Conservation (phyloP, 1,140 invertebrate genomes). For the Cyclargus thomasi region DNA sequence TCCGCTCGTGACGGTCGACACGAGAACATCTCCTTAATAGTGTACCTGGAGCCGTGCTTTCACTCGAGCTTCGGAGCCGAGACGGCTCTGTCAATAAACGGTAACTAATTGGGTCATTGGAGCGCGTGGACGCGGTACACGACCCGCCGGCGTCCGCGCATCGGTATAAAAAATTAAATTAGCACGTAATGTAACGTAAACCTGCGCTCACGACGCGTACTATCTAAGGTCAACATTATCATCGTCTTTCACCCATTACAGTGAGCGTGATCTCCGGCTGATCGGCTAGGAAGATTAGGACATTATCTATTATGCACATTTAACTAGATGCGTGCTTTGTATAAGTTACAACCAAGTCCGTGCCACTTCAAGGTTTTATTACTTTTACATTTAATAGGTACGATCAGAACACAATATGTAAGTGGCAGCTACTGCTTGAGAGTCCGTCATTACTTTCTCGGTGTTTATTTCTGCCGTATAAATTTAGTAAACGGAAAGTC, state of each 20-base stretch:
- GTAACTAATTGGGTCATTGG: slow-evolving; percentile 65
- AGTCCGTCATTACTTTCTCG: neutral
- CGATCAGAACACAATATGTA: too few relatives aligned
- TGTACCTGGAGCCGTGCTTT: neutral
- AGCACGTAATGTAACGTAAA: slow-evolving; percentile 17
- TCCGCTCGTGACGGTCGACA: neutral
- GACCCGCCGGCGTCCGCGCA: slow-evolving; percentile 33
- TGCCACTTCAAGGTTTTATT: neutral
- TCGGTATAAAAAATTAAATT: slow-evolving; percentile 18
- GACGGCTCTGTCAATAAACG: slow-evolving; percentile 65
- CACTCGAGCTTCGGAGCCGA: slow-evolving; percentile 39
- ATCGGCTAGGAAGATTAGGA: neutral
- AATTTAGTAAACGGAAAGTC: slow-evolving; percentile 10
- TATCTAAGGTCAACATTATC: slow-evolving; percentile 4
- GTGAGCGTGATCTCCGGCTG: neutral
- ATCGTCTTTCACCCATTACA: neutral
- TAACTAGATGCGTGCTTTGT: neutral
- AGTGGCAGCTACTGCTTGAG: neutral
- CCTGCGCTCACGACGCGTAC: neutral
- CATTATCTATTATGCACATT: neutral
- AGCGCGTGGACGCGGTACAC: slow-evolving; percentile 40
- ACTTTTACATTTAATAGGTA: neutral
- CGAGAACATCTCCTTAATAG: neutral
- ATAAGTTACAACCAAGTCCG: neutral
- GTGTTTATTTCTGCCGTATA: neutral